phyloP scores from a whole-genome alignment of 2,797 vertebrate genomes.

The Myotis daubentonii region DNA sequence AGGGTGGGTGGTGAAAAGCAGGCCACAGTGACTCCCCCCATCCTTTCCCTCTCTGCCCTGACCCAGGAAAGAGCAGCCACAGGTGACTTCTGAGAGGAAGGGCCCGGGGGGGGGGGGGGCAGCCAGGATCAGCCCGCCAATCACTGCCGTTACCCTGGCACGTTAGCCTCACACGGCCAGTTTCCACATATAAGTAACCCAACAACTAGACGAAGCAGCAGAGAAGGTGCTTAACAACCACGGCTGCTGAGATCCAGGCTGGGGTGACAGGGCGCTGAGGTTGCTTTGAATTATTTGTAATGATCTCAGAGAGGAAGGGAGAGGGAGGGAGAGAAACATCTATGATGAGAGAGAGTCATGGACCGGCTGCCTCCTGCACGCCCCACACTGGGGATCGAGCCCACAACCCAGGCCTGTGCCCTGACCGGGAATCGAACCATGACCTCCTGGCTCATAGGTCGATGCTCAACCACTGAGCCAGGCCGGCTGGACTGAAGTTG shows the following conservation, averaged over 20 bases:
- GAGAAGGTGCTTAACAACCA: background rate
- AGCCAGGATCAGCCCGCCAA: background rate
- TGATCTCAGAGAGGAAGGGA: no score
- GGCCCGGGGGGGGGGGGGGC: background rate
- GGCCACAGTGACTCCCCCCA: background rate
- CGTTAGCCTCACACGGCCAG: background rate
- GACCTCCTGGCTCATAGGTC: no score
- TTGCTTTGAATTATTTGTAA: background rate
- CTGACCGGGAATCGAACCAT: no score
- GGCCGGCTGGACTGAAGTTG: background rate
- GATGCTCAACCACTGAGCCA: background rate
- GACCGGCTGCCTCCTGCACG: no score
- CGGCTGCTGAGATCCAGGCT: background rate
- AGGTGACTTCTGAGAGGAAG: background rate
- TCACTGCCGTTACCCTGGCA: background rate
- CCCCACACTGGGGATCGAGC: no score
- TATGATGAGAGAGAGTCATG: no score
- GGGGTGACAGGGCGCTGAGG: background rate
- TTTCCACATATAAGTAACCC: background rate
- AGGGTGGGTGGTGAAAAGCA: background rate
- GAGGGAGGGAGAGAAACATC: no score
- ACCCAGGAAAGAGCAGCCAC: background rate
- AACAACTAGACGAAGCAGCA: background rate
- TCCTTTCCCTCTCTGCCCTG: background rate
- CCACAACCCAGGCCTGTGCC: no score